Base-by-base conservation (phyloP, 2,888 invertebrate genomes). In the Phanerotoma sp. region DNA sequence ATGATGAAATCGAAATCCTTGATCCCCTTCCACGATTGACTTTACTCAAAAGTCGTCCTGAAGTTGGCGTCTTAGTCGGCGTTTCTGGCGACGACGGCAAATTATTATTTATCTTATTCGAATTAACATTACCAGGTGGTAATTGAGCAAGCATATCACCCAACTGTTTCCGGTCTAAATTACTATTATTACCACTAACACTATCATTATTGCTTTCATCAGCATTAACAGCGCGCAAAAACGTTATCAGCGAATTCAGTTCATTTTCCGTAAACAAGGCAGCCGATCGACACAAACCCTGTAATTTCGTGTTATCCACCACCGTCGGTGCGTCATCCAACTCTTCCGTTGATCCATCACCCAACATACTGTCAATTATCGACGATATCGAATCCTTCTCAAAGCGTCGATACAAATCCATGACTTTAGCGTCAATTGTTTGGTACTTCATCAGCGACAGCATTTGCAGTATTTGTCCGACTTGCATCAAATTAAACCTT, bases 381-480 rank as follows among this genome's bases (percentile, higher is more conserved):
- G 88, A 85, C 59, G 88, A 87, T 63, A 94, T 85, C 64, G 87
- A 87, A 68, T 89, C 86, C 66, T 87, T 86, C 66, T 92, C 90
- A 78, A 95, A 92, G 67, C 85, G 84, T 11, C 82, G 81, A 78
- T 91, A 93, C 49, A 96, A 79, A 74, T 94, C 94, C 55, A 81
- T 79, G 53, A 85, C 82, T 74, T 86, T 86, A 0, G 82, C 79
- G 68, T 91, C 89, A 33, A 91, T 86, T 67, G 87, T 87, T 71
- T 93, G 93, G 76, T 88, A 89, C 70, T 90, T 88, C 54, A 89
- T 86, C 44, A 96, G 81, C 3, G 95, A 94, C 53, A 97, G 80
- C 78, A 91, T 90, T 80, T 97, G 96, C 44, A 98, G 79, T 64
- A 96, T 91, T 79, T 95, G 93, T 0, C 95, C 97, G 54, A 97